Conservation (phyloP, 2,113 vertebrate genomes). For the Lampris megalopsis region DNA sequence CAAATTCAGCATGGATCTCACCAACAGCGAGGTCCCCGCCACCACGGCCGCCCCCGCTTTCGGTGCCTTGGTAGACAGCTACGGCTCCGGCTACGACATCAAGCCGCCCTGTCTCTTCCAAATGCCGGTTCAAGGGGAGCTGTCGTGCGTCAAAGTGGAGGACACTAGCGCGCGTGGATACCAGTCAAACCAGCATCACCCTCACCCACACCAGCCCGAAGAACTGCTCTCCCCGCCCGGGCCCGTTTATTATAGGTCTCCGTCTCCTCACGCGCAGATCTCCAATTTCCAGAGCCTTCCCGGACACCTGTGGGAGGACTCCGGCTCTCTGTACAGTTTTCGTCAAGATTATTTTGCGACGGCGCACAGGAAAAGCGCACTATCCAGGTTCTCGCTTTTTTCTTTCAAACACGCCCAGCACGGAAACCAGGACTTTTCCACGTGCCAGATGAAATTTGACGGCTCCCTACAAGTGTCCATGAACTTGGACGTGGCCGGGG, state of each 20-base stretch:
- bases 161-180: slow-evolving; percentile 90
- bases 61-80: slow-evolving; percentile 91
- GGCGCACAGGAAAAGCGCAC: slow-evolving; percentile 89
- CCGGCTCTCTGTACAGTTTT: slow-evolving; percentile 90
- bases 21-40: slow-evolving; percentile 90
- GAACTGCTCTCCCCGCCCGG: slow-evolving; percentile 89
- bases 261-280: slow-evolving; percentile 87
- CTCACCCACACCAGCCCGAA: slow-evolving; percentile 86
- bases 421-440: slow-evolving; percentile 84
- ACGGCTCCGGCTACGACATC: slow-evolving; percentile 90
- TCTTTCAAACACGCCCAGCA: slow-evolving; percentile 93
- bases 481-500: slow-evolving; percentile 83
- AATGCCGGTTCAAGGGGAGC: slow-evolving; percentile 89
- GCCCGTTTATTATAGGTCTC: slow-evolving; percentile 92
- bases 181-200: slow-evolving; percentile 85
- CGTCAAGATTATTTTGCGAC: slow-evolving; percentile 93
- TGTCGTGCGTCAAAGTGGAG: slow-evolving; percentile 94
- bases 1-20: slow-evolving; percentile 99
- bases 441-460: slow-evolving; percentile 94
- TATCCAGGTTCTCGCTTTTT: slow-evolving; percentile 93
- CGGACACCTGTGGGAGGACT: slow-evolving; percentile 91
- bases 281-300: slow-evolving; percentile 87
- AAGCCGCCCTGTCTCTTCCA: slow-evolving; percentile 97
- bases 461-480: slow-evolving; percentile 89
- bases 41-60: slow-evolving; percentile 91